Percentiles rank a stretch among this genome's conserved stretches.
These are phyloP conservation scores for Ceratina australensis DNA, from an alignment of 1,140 invertebrate genomes.

Conservation along the genomic window DNA sequence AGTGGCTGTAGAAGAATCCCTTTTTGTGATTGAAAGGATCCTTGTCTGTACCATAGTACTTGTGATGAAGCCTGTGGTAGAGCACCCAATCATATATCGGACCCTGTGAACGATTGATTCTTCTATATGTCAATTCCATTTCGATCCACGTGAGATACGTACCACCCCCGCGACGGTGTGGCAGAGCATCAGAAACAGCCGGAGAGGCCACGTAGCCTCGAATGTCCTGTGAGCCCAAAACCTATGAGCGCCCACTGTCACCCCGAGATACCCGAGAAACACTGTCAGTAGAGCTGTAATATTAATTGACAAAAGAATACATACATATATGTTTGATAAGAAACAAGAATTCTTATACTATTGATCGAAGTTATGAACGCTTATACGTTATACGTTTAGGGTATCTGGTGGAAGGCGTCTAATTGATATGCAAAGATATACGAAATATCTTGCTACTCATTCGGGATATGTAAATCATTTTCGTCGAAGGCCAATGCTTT, in stretches of 20 bases:
- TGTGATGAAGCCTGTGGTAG: constrained; percentile 94
- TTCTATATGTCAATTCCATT: too few species aligned
- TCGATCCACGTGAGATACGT: constrained; percentile 61
- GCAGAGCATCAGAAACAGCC: constrained; percentile 83
- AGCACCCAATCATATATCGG: constrained; percentile 88
- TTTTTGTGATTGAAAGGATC: constrained; percentile 94
- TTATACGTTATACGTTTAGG: too few species aligned
- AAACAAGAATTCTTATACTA: neutral
- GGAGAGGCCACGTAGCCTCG: constrained; percentile 87
- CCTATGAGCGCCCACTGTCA: constrained; percentile 93
- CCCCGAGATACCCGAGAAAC: constrained; percentile 83
- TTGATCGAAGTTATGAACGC: too few species aligned
- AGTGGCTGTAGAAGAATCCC: constrained; percentile 92
- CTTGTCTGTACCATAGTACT: constrained; percentile 90
- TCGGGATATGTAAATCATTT: too few species aligned
- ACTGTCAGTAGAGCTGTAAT: constrained; percentile 82
- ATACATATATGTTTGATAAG: neutral
- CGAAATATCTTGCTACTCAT: too few species aligned
- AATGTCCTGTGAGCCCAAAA: constrained; percentile 94
- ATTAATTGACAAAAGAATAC: neutral
- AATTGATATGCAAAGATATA: too few species aligned
- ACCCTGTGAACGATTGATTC: constrained; percentile 80
- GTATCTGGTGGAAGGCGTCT: too few species aligned
- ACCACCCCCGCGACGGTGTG: constrained; percentile 93
- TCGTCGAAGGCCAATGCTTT: too few species aligned